Conservation (phyloP, 2,113 vertebrate genomes). For the Catagonus wagneri region DNA sequence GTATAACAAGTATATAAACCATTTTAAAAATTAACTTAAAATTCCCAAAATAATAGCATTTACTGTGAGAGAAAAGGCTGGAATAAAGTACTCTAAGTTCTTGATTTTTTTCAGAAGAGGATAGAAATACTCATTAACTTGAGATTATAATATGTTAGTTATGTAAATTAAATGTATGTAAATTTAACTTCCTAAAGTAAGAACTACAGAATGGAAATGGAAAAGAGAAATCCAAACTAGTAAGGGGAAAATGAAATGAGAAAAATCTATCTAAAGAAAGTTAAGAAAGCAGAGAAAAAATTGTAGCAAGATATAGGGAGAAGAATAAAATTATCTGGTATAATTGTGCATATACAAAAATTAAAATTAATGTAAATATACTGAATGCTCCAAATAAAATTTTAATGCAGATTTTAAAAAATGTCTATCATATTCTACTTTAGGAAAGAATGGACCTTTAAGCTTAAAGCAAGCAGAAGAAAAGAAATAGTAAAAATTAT, state of each 20-base stretch:
- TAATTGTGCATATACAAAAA: not conserved
- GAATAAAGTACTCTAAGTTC: not conserved
- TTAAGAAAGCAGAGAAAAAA: not conserved
- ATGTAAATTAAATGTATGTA: conserved; percentile 23
- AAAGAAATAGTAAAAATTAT: conserved; percentile 29
- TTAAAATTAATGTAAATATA: conserved; percentile 1
- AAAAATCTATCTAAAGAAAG: not conserved
- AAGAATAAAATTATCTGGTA: not conserved
- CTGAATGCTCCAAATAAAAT: not conserved
- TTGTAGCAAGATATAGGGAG: not conserved
- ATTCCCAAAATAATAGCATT: not conserved
- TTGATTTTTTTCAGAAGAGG: not conserved
- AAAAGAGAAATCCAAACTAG: not conserved
- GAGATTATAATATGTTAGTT: not conserved
- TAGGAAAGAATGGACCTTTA: not conserved
- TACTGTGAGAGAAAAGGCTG: not conserved
- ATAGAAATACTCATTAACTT: conserved; percentile 3
- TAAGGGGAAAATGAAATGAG: not conserved
- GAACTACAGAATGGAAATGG: conserved; percentile 19
- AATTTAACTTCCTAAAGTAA: conserved; percentile 48
- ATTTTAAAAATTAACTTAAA: not conserved
- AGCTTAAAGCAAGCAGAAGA: not conserved
- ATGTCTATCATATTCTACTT: not conserved
- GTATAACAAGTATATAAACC: not conserved
- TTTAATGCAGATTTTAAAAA: not conserved